Evolutionary conservation across 2,888 invertebrate genomes (phyloP).

Genomic region (Gibbula magus): DNA sequence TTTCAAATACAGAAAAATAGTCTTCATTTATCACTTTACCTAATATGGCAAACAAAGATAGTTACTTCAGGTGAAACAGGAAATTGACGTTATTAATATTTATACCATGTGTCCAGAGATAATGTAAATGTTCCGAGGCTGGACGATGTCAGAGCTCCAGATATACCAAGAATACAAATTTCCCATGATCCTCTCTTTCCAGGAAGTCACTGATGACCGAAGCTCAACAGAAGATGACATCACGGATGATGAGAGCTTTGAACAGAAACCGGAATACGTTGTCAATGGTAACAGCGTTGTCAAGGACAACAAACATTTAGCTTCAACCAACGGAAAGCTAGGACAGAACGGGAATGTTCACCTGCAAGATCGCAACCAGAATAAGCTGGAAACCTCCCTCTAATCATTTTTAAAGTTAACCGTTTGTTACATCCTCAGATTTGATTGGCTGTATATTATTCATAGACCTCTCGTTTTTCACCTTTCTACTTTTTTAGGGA

Average conservation of each 20-base stretch:
- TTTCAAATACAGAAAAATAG: too few species aligned
- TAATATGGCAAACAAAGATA: too few species aligned
- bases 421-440: too few species aligned
- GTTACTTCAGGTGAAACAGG: too few species aligned
- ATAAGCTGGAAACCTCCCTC: background rate
- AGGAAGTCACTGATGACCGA: slow-evolving; percentile 21
- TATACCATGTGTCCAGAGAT: too few species aligned
- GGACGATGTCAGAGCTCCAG: too few species aligned
- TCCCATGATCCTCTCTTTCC: background rate
- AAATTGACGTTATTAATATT: too few species aligned
- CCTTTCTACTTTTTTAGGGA: too few species aligned
- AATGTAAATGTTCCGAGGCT: too few species aligned
- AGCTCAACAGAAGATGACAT: slow-evolving; percentile 24
- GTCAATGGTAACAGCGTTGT: background rate
- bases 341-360: background rate
- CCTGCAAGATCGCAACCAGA: background rate
- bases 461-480: too few species aligned
- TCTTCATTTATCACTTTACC: too few species aligned
- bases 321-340: background rate
- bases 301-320: background rate
- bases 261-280: background rate
- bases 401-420: background rate
- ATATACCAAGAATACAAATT: background rate
- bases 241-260: background rate
- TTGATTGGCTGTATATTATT: too few species aligned